A percentile compares a stretch with the other conserved stretches of the same genome.
Conservation (phyloP, 2,113 vertebrate species). For the Ciconia maguari region DNA sequence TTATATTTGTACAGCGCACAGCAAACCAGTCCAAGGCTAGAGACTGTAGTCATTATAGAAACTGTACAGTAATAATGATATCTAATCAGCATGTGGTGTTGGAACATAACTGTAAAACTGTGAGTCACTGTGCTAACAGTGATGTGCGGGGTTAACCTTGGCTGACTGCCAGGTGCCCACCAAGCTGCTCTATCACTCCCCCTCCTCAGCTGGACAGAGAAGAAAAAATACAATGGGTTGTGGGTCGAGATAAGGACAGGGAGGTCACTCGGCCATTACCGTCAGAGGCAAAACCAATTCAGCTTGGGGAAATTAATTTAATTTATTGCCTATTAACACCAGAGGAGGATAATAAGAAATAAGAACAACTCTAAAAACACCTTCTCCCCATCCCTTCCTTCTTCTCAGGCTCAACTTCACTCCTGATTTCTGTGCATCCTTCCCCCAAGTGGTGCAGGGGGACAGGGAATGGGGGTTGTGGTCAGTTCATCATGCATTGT, state of each 20-base stretch:
- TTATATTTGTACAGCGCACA: not conserved
- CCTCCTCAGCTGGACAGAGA: not conserved
- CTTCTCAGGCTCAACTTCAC: not conserved
- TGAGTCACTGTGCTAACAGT: not conserved
- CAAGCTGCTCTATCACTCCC: fast-evolving
- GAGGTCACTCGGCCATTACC: not conserved
- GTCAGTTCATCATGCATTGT: not conserved
- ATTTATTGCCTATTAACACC: not conserved
- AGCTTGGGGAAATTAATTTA: not conserved
- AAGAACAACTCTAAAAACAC: not conserved
- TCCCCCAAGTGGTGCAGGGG: fast-evolving
- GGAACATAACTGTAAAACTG: not conserved
- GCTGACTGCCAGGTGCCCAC: not conserved
- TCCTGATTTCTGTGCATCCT: not conserved
- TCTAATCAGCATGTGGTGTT: not conserved
- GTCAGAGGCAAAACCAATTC: fast-evolving
- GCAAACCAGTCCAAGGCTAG: not conserved
- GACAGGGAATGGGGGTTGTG: not conserved
- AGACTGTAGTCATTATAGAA: not conserved
- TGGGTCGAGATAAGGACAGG: not conserved
- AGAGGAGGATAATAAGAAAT: not conserved
- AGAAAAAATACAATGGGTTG: not conserved
- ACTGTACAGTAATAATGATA: not conserved
- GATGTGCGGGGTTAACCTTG: not conserved
- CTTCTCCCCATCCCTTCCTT: not conserved